Evolutionary conservation across 2,797 vertebrate genomes (phyloP).

Genomic region (Nannoperca australis): DNA sequence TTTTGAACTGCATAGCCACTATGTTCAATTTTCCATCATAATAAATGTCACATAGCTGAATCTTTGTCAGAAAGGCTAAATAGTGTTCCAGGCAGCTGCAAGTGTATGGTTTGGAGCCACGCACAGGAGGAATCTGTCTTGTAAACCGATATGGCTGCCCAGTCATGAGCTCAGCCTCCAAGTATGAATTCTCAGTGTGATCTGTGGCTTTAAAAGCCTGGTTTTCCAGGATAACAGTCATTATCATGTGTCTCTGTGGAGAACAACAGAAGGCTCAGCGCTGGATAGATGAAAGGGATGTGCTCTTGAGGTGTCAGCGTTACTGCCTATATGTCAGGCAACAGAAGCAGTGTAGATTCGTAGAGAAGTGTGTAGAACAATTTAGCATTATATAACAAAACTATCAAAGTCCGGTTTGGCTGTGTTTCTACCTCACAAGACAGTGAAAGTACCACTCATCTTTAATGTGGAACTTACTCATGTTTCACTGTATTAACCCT

Average conservation of each 20-base stretch:
- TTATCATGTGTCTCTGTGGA: slow-evolving; percentile 69
- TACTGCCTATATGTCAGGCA: slow-evolving; percentile 8
- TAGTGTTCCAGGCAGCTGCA: slow-evolving; percentile 63
- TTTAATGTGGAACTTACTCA: slow-evolving; percentile 24
- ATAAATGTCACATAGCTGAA: slow-evolving; percentile 58
- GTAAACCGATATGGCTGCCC: slow-evolving; percentile 81
- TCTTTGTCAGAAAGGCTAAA: slow-evolving; percentile 43
- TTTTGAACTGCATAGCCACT: slow-evolving; percentile 20
- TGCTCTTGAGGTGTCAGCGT: slow-evolving; percentile 40
- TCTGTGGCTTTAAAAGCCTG: slow-evolving; percentile 70
- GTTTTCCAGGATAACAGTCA: slow-evolving; percentile 76
- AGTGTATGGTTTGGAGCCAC: slow-evolving; percentile 56
- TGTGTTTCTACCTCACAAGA: slow-evolving; percentile 22
- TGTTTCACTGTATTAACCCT: slow-evolving; percentile 37
- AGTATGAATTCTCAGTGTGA: slow-evolving; percentile 78
- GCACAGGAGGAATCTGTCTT: slow-evolving; percentile 76
- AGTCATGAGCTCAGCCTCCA: slow-evolving; percentile 84
- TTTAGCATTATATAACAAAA: slow-evolving; percentile 4
- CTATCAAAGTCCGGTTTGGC: slow-evolving; percentile 20
- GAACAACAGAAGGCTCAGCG: slow-evolving; percentile 50
- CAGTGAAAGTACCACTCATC: slow-evolving; percentile 10
- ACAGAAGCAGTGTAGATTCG: slow-evolving; percentile 6
- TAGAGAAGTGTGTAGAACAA: neutral
- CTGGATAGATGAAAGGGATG: slow-evolving; percentile 44
- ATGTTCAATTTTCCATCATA: slow-evolving; percentile 52